Evolutionary conservation across 2,797 vertebrate species (phyloP), one percentile per base, ranked within the genome.

Genomic region (Nothura maculosa): DNA sequence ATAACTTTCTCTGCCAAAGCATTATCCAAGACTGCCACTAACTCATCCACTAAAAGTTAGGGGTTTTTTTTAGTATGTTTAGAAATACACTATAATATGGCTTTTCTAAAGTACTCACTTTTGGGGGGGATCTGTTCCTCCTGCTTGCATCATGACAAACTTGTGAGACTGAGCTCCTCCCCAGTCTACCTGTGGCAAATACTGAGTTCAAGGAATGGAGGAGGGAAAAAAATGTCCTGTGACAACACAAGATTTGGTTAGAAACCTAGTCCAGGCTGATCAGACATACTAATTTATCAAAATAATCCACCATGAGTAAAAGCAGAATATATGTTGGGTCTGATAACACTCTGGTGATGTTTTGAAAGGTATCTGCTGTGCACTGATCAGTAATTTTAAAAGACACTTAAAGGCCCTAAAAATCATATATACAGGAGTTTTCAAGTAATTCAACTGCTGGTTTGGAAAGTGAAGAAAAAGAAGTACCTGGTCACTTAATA

Each of bases 401-500:
- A 66, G 32, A 85, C 3, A 4, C 3, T 13, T 62, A 43, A 67
- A 76, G 72, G 48, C 25, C 36, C 63, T 36, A n/a, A 14, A 58
- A 34, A 9, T 63, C 7, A 34, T 68, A n/a, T 9, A 40, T 34
- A 17, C 16, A 11, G 13, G 8, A 80, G 21, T 57, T 47, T 52
- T 45, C 25, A 79, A 90, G 61, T 70, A 64, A 43, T 74, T 48
- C 69, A 90, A 27, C 16, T 50, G 6, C 11, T 2, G 14, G 50
- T 60, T 48, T 42, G 34, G 8, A 72, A 75, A 70, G 38, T 1
- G 1, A 27, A 80, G 42, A 40, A 45, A 64, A 80, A 78, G 8
- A 12, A 67, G 28, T 5, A 2, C 12, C 24, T 0, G 0, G 8
- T 64, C n/a, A 75, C 14, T 27, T 42, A 30, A 22, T 4, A 47